A percentile compares a stretch with the other conserved stretches of the same genome.
Conservation (phyloP, 2,797 vertebrate species). For the Paguma larvata region DNA sequence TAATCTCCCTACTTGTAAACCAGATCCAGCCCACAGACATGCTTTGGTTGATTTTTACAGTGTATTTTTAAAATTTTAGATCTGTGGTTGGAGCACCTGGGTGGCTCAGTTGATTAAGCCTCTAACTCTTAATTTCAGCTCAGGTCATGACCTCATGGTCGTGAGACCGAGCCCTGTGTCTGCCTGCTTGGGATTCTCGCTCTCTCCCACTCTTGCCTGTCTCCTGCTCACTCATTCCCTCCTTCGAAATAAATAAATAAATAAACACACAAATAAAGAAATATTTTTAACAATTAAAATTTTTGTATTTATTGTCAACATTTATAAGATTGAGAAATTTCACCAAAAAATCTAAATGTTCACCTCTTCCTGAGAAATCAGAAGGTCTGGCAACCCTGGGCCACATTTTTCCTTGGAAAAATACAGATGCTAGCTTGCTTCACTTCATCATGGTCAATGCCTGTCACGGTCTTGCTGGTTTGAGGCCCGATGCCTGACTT, state of each 20-base stretch:
- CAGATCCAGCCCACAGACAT: constrained; percentile 7
- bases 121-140: too few species aligned
- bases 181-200: too few species aligned
- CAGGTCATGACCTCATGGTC: too few species aligned
- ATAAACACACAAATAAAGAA: too few species aligned
- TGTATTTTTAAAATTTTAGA: background rate
- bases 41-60: background rate
- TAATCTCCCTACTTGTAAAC: constrained; percentile 33
- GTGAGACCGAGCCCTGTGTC: too few species aligned
- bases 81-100: background rate
- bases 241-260: too few species aligned
- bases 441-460: background rate
- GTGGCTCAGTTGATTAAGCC: too few species aligned
- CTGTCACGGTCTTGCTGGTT: background rate
- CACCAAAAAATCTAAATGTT: background rate
- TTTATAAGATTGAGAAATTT: constrained; percentile 45
- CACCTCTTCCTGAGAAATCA: constrained; percentile 9
- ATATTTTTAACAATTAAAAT: background rate
- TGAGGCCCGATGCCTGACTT: background rate
- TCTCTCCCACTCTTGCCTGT: too few species aligned
- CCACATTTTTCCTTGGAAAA: background rate
- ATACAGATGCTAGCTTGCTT: background rate
- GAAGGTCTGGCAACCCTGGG: background rate
- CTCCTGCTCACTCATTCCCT: too few species aligned
- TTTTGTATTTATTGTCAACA: constrained; percentile 10